A percentile compares a stretch with the other conserved stretches of the same genome.
phyloP scores from a whole-genome alignment of 2,797 vertebrate species.

The Rhabdomys pumilio region DNA sequence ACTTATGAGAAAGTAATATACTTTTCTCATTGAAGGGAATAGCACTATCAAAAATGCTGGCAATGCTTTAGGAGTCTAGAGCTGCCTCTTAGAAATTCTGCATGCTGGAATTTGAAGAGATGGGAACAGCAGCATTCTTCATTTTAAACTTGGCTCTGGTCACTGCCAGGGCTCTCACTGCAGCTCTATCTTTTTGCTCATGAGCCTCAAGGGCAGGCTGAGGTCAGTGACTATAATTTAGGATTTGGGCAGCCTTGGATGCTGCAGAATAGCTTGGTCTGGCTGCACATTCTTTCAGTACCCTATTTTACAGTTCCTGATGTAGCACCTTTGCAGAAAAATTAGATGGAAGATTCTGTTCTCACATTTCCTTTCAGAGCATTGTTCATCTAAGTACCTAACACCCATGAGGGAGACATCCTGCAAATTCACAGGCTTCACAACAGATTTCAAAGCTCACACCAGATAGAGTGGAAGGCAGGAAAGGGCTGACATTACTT shows the following conservation, averaged over 20 bases:
- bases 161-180: not conserved
- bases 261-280: constrained; percentile 12
- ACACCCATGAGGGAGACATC: not conserved
- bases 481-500: constrained; percentile 31
- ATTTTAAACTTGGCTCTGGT: constrained; percentile 54
- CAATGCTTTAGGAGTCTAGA: not conserved
- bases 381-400: constrained; percentile 35
- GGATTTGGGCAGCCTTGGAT: not conserved
- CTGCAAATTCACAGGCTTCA: constrained; percentile 47
- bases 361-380: constrained; percentile 63
- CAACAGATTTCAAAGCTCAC: constrained; percentile 55
- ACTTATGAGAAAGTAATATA: constrained; percentile 10
- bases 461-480: not conserved
- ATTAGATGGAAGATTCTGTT: constrained; percentile 49
- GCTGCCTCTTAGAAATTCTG: not conserved
- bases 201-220: constrained; percentile 73
- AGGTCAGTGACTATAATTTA: constrained; percentile 77
- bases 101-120: constrained; percentile 13
- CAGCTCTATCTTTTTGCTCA: constrained; percentile 47
- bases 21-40: not conserved
- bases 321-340: constrained; percentile 23
- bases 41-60: not conserved
- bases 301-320: constrained; percentile 54
- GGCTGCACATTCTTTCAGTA: not conserved
- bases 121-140: constrained; percentile 36